These are phyloP conservation scores for Ellobium chinense DNA, from an alignment of 2,888 invertebrate genomes.

Conservation along the genomic window DNA sequence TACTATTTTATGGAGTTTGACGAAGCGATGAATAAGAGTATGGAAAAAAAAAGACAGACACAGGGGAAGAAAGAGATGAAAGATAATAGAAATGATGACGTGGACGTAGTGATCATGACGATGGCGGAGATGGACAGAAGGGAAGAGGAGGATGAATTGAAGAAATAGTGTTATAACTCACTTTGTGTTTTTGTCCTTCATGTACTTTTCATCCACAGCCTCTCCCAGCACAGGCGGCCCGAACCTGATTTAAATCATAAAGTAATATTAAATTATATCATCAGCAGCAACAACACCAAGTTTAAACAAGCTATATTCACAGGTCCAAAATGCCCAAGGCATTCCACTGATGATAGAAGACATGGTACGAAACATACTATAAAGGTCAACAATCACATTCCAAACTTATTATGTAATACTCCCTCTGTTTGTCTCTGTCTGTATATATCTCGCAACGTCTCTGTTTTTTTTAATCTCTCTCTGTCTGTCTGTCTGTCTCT, in stretches of 20 bases:
- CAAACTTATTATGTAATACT: not conserved
- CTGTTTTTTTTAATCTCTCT: too few relatives aligned
- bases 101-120: not conserved
- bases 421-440: too few relatives aligned
- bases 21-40: too few relatives aligned
- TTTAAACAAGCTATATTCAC: too few relatives aligned
- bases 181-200: slow-evolving; percentile 51
- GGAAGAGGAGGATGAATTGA: not conserved
- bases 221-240: slow-evolving; percentile 60
- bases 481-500: too few relatives aligned
- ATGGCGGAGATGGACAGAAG: not conserved
- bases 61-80: not conserved
- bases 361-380: not conserved
- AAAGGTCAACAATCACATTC: not conserved
- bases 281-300: too few relatives aligned
- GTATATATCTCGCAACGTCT: too few relatives aligned
- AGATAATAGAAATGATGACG: not conserved
- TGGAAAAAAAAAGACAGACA: too few relatives aligned
- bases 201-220: slow-evolving; percentile 59
- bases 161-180: not conserved
- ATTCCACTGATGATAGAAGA: not conserved
- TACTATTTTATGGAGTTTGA: too few relatives aligned
- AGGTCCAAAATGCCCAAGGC: not conserved
- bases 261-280: too few relatives aligned
- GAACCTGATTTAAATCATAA: too few relatives aligned